Base-by-base conservation (phyloP, 2,797 vertebrate species). In the Champsocephalus gunnari region DNA sequence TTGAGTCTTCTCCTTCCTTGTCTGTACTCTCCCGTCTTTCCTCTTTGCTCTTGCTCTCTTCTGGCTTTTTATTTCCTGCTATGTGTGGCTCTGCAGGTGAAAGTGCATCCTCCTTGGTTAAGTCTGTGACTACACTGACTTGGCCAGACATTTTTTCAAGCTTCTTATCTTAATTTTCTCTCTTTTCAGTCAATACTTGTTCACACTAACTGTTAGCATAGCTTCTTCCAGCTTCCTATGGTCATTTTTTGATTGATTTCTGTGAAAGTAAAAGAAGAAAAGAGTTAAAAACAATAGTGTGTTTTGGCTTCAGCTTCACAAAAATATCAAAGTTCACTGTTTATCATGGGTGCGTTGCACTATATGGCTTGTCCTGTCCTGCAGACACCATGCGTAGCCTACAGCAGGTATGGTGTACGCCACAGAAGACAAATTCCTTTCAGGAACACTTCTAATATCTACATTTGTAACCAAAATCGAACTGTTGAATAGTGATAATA, bases 71-170 rank as follows among this genome's bases (percentile, higher is more conserved):
- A 28, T 21, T 66, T 70, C 17, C 71, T 13, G 17, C 5, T 14
- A 3, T 59, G 38, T 83, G 77, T 32, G 66, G 59, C 60, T 84
- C 75, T 64, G 79, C 79, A 43, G 63, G 50, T 28, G 47, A 38
- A 58, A 73, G n/a, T 0, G 5, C 10, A 34, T 6, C n/a, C 12
- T 83, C 77, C 7, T 71, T 73, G 5, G 1, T 44, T 1, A 54
- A 19, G 49, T 86, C 68, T 5, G 78, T n/a, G 43, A 11, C 34
- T 19, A 67, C 55, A 54, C n/a, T 61, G 9, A 14, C 66, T 9
- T 6, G 61, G n/a, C 17, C 86, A 28, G 91, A 87, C 93, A 94
- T 93, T 93, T 93, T 55, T 38, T 38, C 34, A 38, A 38, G 34
- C 34, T 9, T 9, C 87, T 48, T 8, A 41, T 32, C 48, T 32